phyloP scores from a whole-genome alignment of 2,888 invertebrate genomes.

The Hypselothyrea guttata region DNA sequence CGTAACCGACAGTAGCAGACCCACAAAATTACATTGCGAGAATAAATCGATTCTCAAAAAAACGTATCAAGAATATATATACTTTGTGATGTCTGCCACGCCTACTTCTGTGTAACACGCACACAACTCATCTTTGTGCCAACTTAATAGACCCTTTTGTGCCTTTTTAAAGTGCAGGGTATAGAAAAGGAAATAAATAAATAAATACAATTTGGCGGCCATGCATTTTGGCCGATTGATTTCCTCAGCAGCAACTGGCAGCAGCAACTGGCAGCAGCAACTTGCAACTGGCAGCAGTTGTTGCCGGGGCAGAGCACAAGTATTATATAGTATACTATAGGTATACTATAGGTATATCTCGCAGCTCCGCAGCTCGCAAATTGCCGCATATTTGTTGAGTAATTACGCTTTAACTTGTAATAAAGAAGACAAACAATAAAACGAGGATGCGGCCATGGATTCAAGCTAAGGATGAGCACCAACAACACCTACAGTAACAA shows the following conservation, averaged over 20 bases:
- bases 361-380: conserved; percentile 54
- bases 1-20: no score
- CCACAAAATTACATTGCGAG: no score
- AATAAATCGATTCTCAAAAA: no score
- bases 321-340: no score
- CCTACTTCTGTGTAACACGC: no score
- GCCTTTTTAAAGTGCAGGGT: no score
- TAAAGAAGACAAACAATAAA: conserved; percentile 80
- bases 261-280: conserved; percentile 31
- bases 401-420: conserved; percentile 79
- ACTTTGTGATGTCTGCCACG: no score
- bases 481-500: neutral
- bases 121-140: no score
- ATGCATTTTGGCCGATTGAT: conserved; percentile 68
- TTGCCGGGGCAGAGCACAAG: neutral
- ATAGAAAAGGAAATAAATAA: conserved; percentile 58
- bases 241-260: conserved; percentile 58
- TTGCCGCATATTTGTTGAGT: conserved; percentile 77
- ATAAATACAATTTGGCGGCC: conserved; percentile 67
- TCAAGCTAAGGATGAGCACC: conserved; percentile 14
- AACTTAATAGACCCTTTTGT: no score
- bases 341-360: no score
- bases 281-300: conserved; percentile 40
- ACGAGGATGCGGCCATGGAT: conserved; percentile 58
- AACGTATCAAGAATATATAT: no score